Percentiles rank a stretch among this genome's conserved stretches.
These are phyloP conservation scores for Rhopalosiphum maidis DNA, from an alignment of 1,140 invertebrate genomes.

Conservation along the genomic window DNA sequence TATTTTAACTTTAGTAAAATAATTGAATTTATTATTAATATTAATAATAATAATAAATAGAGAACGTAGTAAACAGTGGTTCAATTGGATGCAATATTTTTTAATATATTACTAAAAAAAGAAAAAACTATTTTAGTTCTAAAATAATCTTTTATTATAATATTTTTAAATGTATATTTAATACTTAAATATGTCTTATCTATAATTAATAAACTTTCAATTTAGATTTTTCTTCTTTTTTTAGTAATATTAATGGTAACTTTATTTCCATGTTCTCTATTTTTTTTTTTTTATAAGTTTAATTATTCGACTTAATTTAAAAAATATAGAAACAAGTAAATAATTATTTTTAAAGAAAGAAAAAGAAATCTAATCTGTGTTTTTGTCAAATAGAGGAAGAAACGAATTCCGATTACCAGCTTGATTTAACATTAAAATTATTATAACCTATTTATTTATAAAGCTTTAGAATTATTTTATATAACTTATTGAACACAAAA, in stretches of 20 bases:
- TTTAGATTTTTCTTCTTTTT: neutral
- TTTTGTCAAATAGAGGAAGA: too few relatives aligned
- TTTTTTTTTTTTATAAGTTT: too few relatives aligned
- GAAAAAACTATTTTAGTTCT: neutral
- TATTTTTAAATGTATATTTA: neutral
- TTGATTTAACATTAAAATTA: neutral
- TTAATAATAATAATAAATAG: neutral
- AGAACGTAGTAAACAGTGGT: neutral
- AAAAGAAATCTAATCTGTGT: too few relatives aligned
- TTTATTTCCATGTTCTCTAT: too few relatives aligned
- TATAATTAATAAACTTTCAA: neutral
- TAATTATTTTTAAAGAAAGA: too few relatives aligned
- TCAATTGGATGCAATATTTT: too few relatives aligned
- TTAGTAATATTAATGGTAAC: too few relatives aligned
- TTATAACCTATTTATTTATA: neutral
- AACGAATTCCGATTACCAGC: too few relatives aligned
- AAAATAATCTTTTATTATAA: neutral
- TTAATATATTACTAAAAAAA: neutral
- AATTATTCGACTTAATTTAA: too few relatives aligned
- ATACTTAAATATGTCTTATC: neutral
- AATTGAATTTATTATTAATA: neutral
- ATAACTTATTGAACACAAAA: neutral
- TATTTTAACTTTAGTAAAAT: neutral
- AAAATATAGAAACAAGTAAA: too few relatives aligned
- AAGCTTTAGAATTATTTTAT: neutral